Evolutionary conservation across 2,113 vertebrate genomes (phyloP).

Genomic region (Stegastes partitus): DNA sequence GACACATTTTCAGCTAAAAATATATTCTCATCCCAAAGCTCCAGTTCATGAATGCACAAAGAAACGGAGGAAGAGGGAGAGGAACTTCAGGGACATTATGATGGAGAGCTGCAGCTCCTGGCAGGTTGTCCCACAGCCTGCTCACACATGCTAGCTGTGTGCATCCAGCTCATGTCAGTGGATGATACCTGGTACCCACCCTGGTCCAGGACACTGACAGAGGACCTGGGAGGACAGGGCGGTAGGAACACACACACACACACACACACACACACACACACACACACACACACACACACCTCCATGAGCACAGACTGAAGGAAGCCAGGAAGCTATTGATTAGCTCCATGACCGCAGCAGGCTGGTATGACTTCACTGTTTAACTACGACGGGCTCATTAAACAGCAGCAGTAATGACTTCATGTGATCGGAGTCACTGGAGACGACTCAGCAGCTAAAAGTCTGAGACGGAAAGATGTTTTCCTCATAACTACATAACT

Average conservation of each 20-base stretch:
- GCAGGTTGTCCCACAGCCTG: not conserved
- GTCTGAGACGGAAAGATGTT: too few species aligned
- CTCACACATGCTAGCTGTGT: not conserved
- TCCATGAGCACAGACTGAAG: slow-evolving; percentile 30
- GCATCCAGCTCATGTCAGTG: not conserved
- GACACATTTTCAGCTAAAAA: not conserved
- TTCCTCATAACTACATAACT: too few species aligned
- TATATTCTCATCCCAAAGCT: not conserved
- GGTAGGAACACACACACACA: slow-evolving; percentile 42
- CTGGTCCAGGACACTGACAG: too few species aligned
- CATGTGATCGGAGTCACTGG: not conserved
- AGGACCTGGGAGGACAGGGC: slow-evolving; percentile 21
- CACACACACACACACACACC: slow-evolving; percentile 31
- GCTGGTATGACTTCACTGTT: slow-evolving; percentile 52
- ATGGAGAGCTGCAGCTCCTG: not conserved
- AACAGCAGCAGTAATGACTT: slow-evolving; percentile 5
- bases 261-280: slow-evolving; percentile 18
- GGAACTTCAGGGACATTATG: not conserved
- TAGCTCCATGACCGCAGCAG: slow-evolving; percentile 45
- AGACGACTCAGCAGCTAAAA: not conserved
- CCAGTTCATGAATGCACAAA: not conserved
- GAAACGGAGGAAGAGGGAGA: not conserved
- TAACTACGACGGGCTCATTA: slow-evolving; percentile 33
- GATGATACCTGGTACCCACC: too few species aligned
- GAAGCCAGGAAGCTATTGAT: slow-evolving; percentile 52